Evolutionary conservation across 2,888 invertebrate genomes (phyloP).

Genomic region (Atrina japonica): DNA sequence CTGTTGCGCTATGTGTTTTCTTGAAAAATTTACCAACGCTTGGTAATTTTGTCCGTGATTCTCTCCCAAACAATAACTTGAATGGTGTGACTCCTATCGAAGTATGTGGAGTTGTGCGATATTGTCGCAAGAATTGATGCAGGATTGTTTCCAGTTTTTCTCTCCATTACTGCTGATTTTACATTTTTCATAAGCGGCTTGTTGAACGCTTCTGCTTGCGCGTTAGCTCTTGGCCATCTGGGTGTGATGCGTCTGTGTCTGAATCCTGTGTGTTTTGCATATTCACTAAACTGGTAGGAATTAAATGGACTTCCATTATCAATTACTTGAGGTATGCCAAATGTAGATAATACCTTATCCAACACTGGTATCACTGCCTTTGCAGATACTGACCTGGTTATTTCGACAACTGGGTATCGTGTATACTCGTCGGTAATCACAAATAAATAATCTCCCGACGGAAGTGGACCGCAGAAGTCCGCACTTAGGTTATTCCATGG

Average conservation of each 20-base stretch:
- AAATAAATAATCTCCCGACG: slow-evolving; percentile 42
- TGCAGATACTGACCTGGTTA: slow-evolving; percentile 25
- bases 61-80: neutral
- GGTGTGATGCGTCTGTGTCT: slow-evolving; percentile 49
- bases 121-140: slow-evolving; percentile 28
- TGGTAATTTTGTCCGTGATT: slow-evolving; percentile 8
- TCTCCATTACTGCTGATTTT: neutral
- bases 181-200: slow-evolving; percentile 21
- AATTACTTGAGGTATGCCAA: slow-evolving; percentile 37
- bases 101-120: slow-evolving; percentile 32
- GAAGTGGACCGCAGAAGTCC: slow-evolving; percentile 47
- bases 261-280: slow-evolving; percentile 34
- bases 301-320: slow-evolving; percentile 48
- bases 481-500: slow-evolving; percentile 37
- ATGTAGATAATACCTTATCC: slow-evolving; percentile 41
- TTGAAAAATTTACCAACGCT: neutral
- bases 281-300: slow-evolving; percentile 35
- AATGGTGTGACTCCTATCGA: slow-evolving; percentile 27
- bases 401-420: slow-evolving; percentile 47
- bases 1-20: neutral
- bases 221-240: slow-evolving; percentile 29
- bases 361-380: slow-evolving; percentile 37
- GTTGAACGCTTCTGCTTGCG: slow-evolving; percentile 25
- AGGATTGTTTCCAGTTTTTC: slow-evolving; percentile 33
- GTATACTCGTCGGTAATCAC: slow-evolving; percentile 55